Evolutionary conservation across 2,797 vertebrate species (phyloP), one percentile per base, ranked within the genome.

Genomic region (Myripristis murdjan): DNA sequence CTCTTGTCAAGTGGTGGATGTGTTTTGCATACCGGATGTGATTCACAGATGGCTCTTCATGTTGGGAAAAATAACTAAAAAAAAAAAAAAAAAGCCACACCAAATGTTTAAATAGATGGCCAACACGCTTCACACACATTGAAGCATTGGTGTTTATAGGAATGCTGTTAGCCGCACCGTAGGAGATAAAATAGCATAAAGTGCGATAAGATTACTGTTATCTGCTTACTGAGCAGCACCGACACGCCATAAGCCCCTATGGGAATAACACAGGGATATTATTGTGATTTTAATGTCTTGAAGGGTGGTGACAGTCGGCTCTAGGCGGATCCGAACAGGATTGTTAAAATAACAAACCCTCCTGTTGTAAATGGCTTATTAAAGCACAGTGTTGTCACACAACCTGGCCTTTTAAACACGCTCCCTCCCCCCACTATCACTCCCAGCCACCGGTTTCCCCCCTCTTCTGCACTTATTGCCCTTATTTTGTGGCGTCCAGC

Each of bases 11-110:
- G 64, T 62, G 37, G 56, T 82, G 78, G 62, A 79, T 91, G 88
- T 77, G 71, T 87, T 86, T 83, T 88, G 83, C 85, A 89, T 85
- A 87, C 91, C 90, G 91, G 91, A 92, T 89, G 87, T 92, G 90
- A 90, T 86, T 81, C 84, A 81, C 53, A 74, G 53, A 24, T 60
- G 61, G n/a, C n/a, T 65, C 59, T 73, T 61, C 23, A 78, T 56
- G 58, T 64, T 1, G 70, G 61, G 46, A 61, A 64, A 71, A 64
- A 66, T 24, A 60, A 55, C 35, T 63, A n/a, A n/a, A n/a, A n/a
- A n/a, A n/a, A n/a, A n/a, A n/a, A n/a, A n/a, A n/a, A n/a, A n/a
- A n/a, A n/a, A n/a, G n/a, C n/a, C n/a, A n/a, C n/a, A n/a, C n/a
- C n/a, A n/a, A n/a, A n/a, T n/a, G n/a, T n/a, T n/a, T n/a, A n/a